Conservation (phyloP, 1,140 invertebrate species). For the Hormaphis cornu region DNA sequence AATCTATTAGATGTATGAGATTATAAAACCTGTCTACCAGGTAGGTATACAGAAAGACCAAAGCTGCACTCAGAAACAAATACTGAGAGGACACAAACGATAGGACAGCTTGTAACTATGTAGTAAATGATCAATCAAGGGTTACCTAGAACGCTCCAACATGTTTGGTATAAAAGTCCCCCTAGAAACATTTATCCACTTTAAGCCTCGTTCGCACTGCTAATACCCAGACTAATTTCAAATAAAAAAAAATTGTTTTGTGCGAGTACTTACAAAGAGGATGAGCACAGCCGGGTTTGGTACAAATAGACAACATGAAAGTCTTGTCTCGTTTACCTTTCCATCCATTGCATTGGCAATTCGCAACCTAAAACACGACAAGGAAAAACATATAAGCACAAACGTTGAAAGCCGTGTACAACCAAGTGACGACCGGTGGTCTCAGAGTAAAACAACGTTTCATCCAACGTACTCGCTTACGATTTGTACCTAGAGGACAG, state of each 20-base stretch:
- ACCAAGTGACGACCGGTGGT: neutral
- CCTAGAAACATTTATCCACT: too few relatives aligned
- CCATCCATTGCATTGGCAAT: slow-evolving; percentile 5
- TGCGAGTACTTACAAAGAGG: neutral
- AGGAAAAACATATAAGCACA: neutral
- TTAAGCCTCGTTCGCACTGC: too few relatives aligned
- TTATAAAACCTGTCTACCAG: too few relatives aligned
- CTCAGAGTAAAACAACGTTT: neutral
- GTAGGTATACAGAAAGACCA: too few relatives aligned
- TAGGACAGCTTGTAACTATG: too few relatives aligned
- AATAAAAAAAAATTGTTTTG: neutral
- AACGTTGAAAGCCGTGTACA: neutral
- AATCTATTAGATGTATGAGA: too few relatives aligned
- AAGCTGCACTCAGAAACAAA: too few relatives aligned
- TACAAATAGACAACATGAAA: neutral
- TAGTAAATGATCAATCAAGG: too few relatives aligned
- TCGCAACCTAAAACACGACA: neutral
- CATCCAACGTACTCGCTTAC: neutral
- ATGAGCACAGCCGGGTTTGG: neutral
- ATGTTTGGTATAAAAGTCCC: too few relatives aligned
- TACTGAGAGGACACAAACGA: too few relatives aligned
- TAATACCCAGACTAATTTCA: too few relatives aligned
- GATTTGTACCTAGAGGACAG: neutral
- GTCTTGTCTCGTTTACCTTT: neutral
- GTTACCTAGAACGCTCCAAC: too few relatives aligned